These are phyloP conservation scores for Eleginops maclovinus DNA, from an alignment of 2,113 vertebrate genomes.

Conservation along the genomic window DNA sequence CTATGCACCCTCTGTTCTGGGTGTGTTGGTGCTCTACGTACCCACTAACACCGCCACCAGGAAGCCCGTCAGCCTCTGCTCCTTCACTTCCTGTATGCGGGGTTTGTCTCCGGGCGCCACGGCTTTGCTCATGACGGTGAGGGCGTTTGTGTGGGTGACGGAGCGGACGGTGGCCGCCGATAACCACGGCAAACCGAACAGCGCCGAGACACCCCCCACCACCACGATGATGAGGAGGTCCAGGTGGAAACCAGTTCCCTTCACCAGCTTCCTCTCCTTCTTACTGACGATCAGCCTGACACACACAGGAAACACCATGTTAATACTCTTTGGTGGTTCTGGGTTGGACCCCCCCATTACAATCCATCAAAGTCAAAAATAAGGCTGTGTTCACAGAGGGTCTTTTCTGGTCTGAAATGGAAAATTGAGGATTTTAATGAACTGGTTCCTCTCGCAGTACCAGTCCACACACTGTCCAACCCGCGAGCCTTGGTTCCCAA, in stretches of 20 bases:
- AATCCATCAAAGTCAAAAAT: too few relatives aligned
- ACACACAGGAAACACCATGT: too few relatives aligned
- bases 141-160: constrained; percentile 95
- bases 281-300: constrained; percentile 93
- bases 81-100: constrained; percentile 97
- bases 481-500: too few relatives aligned
- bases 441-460: too few relatives aligned
- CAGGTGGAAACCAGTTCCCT: constrained; percentile 96
- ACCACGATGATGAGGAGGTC: constrained; percentile 95
- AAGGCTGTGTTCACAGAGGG: too few relatives aligned
- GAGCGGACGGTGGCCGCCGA: constrained; percentile 95
- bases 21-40: too few relatives aligned
- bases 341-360: too few relatives aligned
- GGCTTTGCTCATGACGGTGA: constrained; percentile 98
- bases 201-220: constrained; percentile 89
- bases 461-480: too few relatives aligned
- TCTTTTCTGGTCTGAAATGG: too few relatives aligned
- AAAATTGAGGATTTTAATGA: too few relatives aligned
- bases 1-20: constrained; percentile 75
- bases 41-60: constrained; percentile 93
- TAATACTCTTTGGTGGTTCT: too few relatives aligned
- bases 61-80: constrained; percentile 96
- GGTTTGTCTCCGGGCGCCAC: constrained; percentile 97
- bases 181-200: constrained; percentile 96
- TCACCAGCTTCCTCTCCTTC: constrained; percentile 95